Evolutionary conservation across 92 coral and sea anemone species (phyloP).

Genomic region (Zoanthus gigantus): DNA sequence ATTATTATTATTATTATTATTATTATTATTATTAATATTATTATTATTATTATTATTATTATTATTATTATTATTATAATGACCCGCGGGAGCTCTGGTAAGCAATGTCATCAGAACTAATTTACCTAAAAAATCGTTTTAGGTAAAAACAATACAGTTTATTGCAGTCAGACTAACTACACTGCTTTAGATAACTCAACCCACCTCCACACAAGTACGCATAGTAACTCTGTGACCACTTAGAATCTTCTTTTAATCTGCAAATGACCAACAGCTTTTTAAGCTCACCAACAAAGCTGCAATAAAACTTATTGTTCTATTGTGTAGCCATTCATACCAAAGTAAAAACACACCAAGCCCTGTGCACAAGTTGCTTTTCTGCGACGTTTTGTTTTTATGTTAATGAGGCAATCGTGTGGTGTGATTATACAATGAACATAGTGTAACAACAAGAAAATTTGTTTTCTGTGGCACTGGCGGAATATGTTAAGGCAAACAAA

Average conservation of each 20-base stretch:
- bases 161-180: not conserved
- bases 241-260: constrained; percentile 92
- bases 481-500: not conserved
- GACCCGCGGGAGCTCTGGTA: too few species aligned
- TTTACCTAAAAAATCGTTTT: too few species aligned
- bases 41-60: too few species aligned
- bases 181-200: not conserved
- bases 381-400: not conserved
- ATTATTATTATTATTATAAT: too few species aligned
- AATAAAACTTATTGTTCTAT: not conserved
- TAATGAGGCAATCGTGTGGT: not conserved
- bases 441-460: not conserved
- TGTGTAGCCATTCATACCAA: too few species aligned
- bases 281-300: not conserved
- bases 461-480: not conserved
- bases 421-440: not conserved
- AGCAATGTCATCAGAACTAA: too few species aligned
- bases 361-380: not conserved
- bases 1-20: too few species aligned
- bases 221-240: constrained; percentile 97
- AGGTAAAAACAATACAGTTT: too few species aligned
- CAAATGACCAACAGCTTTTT: not conserved
- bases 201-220: constrained; percentile 96
- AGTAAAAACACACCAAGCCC: not conserved
- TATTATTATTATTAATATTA: too few species aligned